Evolutionary conservation across 2,113 vertebrate genomes (phyloP), one percentile per base, ranked within the genome.

Genomic region (Myocastor coypus): DNA sequence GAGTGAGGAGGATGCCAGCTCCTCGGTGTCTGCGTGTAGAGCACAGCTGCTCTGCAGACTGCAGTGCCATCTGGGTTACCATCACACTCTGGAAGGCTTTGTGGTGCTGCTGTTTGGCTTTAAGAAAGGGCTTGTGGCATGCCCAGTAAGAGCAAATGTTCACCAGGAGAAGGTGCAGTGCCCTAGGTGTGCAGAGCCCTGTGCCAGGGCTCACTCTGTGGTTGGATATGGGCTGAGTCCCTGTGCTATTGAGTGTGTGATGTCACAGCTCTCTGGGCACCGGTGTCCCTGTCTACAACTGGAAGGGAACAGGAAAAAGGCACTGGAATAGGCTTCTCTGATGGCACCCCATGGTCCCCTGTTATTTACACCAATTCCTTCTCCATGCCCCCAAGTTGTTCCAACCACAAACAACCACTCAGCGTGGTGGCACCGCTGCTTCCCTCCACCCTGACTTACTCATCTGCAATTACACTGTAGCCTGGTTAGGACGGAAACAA

Each of bases 321-420:
- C 77, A 42, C 13, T 55, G 17, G 10, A 34, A 40, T 26, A 7
- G 14, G 5, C 71, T 59, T 52, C 86, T 82, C 83, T 63, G 80
- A 68, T 69, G 46, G 32, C 22, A 46, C 46, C 46, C 28, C 42
- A 52, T 37, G n/a, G 10, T 37, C 52, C 19, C 34, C 50, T 77
- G 34, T 66, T 63, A 71, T 30, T 81, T 30, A 90, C 50, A 32
- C 12, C 19, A 75, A 96, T 89, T 88, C 83, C 80, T 83, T 78
- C 83, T 92, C 42, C 57, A 82, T 68, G 40, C 14, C 32, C 28
- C 16, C 0, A 9, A 57, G 42, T 92, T 46, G 30, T 17, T 77
- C 50, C 40, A 57, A 63, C 68, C 46, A n/a, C 63, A 24, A 91
- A 52, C 50, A 32, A 9, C 52, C 40, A n/a, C 20, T 89, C 63